phyloP scores from a whole-genome alignment of 2,888 invertebrate species.

The Campoplex capitator region DNA sequence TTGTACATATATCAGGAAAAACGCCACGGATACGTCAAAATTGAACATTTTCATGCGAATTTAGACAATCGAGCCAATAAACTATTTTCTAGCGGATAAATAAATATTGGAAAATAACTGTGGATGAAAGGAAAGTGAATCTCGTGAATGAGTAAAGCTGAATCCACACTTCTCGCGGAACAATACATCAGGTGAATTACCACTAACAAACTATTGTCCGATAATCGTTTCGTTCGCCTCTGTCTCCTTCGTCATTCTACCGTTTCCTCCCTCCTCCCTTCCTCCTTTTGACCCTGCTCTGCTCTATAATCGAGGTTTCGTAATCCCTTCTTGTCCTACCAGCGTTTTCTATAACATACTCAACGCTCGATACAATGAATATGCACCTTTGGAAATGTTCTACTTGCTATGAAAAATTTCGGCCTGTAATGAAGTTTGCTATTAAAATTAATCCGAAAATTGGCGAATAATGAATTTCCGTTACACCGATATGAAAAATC shows the following conservation, averaged over 20 bases:
- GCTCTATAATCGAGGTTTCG: conserved; percentile 63
- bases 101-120: conserved; percentile 30
- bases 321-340: conserved; percentile 59
- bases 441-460: no score
- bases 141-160: conserved; percentile 78
- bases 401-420: neutral
- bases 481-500: no score
- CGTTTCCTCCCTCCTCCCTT: conserved; percentile 29
- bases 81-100: conserved; percentile 3
- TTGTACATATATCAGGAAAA: no score
- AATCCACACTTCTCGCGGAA: conserved; percentile 82
- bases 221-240: conserved; percentile 79
- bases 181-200: conserved; percentile 84
- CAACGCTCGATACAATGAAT: conserved; percentile 60
- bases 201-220: conserved; percentile 85
- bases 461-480: neutral
- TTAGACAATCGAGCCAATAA: neutral
- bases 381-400: conserved; percentile 2
- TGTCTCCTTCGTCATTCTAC: conserved; percentile 60
- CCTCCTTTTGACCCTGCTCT: conserved; percentile 69
- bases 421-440: neutral
- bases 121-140: conserved; percentile 37
- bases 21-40: neutral
- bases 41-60: neutral
- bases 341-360: conserved; percentile 43